phyloP scores from a whole-genome alignment of 2,888 invertebrate genomes.

The Drosophila picticornis region DNA sequence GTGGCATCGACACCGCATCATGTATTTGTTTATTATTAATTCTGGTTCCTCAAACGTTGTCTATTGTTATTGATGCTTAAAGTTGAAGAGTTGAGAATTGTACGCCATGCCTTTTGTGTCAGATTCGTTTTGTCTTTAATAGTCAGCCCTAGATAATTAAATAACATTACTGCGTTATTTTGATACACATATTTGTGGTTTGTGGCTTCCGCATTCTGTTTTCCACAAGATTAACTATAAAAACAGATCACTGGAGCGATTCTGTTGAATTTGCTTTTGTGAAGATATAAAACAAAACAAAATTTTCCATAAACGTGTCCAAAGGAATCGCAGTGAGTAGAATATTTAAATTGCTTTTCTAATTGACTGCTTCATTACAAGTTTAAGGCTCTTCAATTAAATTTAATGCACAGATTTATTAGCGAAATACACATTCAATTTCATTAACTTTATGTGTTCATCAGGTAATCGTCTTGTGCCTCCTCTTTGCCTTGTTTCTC shows the following conservation, averaged over 20 bases:
- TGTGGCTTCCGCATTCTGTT: conserved; percentile 47
- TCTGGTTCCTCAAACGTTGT: conserved; percentile 39
- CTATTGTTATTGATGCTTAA: conserved; percentile 40
- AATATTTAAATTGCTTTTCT: conserved; percentile 39
- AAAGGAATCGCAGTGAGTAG: not conserved
- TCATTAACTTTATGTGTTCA: conserved; percentile 41
- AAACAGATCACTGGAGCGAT: conserved; percentile 63
- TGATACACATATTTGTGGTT: conserved; percentile 28
- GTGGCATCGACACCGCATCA: conserved; percentile 59
- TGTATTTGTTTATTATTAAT: conserved; percentile 54
- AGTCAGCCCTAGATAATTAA: conserved; percentile 65
- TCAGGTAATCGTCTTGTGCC: conserved; percentile 19
- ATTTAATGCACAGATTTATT: conserved; percentile 57
- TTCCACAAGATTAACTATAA: conserved; percentile 10
- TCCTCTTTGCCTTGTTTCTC: conserved; percentile 6
- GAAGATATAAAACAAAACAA: not conserved
- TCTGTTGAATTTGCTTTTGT: not conserved
- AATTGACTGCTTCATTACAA: conserved; percentile 32
- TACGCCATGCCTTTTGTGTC: conserved; percentile 35
- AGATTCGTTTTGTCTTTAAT: conserved; percentile 45
- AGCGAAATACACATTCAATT: conserved; percentile 47
- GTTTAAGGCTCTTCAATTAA: conserved; percentile 38
- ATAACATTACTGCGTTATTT: conserved; percentile 66
- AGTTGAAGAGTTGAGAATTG: conserved; percentile 24
- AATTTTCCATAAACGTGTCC: not conserved